Conservation (phyloP, 2,797 vertebrate genomes). For the Alca torda region DNA sequence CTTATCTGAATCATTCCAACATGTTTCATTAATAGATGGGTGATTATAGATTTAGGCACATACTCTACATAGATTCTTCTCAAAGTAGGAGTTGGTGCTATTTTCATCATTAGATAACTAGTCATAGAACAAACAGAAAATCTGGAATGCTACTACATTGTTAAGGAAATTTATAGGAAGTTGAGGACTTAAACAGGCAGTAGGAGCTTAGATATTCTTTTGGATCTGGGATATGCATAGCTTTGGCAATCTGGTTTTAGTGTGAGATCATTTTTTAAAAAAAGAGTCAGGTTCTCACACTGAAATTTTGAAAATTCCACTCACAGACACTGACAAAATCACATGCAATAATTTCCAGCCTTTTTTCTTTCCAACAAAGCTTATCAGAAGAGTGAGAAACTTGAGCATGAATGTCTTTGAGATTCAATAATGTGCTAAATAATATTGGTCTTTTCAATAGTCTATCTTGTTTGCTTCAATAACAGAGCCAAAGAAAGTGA, state of each 20-base stretch:
- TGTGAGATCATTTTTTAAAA: neutral
- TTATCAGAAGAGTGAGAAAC: conserved; percentile 41
- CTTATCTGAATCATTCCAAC: neutral
- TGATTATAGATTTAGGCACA: neutral
- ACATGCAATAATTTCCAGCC: neutral
- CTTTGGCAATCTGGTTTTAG: neutral
- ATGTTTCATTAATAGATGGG: neutral
- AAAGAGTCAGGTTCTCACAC: neutral
- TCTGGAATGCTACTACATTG: neutral
- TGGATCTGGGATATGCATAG: neutral
- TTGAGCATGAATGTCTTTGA: conserved; percentile 34
- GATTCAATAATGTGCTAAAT: conserved; percentile 51
- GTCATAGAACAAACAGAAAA: neutral
- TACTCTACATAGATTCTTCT: neutral
- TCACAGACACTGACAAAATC: neutral
- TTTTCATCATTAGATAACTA: neutral
- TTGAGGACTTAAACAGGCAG: neutral
- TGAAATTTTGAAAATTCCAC: neutral
- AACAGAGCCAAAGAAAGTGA: conserved; percentile 41
- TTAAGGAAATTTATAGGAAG: neutral
- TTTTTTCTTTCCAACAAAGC: conserved; percentile 7
- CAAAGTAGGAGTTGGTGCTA: neutral
- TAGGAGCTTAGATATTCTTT: neutral
- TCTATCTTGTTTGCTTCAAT: conserved; percentile 49
- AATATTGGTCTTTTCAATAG: conserved; percentile 54